Conservation (phyloP, 2,797 vertebrate genomes). For the Eurystomus glaucurus region DNA sequence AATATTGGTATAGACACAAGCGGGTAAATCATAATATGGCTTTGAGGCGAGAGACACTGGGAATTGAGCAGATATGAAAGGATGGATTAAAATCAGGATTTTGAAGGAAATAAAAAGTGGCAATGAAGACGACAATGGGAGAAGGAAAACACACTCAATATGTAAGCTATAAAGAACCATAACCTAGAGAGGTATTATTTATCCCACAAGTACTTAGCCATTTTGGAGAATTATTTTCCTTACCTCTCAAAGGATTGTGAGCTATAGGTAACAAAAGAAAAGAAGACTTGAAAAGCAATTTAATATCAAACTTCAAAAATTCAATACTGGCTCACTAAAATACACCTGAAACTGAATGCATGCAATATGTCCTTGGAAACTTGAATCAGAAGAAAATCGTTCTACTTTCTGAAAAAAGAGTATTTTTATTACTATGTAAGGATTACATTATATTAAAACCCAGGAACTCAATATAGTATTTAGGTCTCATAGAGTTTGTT, state of each 20-base stretch:
- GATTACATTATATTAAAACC: not conserved
- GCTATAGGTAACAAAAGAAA: not conserved
- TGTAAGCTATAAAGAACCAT: not conserved
- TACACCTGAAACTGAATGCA: not conserved
- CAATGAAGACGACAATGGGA: not conserved
- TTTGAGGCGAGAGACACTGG: not conserved
- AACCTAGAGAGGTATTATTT: not conserved
- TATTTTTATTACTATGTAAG: not conserved
- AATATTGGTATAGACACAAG: not conserved
- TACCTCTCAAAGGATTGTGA: not conserved
- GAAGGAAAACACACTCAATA: not conserved
- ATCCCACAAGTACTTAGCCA: not conserved
- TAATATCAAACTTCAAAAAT: not conserved
- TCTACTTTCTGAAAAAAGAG: not conserved
- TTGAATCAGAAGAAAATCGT: not conserved
- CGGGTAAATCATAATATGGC: not conserved
- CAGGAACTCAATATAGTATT: not conserved
- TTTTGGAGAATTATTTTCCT: not conserved
- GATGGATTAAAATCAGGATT: not conserved
- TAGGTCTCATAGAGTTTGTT: not conserved
- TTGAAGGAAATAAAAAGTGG: not conserved
- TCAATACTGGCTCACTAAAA: not conserved
- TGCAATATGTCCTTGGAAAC: not conserved
- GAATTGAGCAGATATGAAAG: not conserved
- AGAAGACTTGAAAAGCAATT: not conserved